Evolutionary conservation across 2,888 invertebrate species (phyloP).

Genomic region (Tetranychus truncatus): DNA sequence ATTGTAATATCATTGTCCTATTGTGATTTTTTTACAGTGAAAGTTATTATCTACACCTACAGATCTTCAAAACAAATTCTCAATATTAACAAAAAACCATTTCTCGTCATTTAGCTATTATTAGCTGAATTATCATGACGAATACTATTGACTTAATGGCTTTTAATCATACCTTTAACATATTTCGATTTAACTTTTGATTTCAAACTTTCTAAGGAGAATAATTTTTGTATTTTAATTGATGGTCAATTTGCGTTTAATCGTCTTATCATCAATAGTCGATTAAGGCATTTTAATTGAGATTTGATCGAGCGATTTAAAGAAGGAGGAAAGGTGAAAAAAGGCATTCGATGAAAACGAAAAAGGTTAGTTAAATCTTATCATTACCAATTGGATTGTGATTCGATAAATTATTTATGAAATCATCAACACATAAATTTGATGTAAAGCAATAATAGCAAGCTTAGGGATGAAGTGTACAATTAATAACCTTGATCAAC

Average conservation of each 20-base stretch:
- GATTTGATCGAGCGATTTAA: background rate
- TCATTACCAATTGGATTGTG: background rate
- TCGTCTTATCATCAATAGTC: background rate
- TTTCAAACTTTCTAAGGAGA: background rate
- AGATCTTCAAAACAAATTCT: no score
- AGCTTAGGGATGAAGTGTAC: background rate
- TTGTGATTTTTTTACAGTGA: background rate
- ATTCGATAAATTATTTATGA: background rate
- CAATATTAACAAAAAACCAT: no score
- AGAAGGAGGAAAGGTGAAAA: no score
- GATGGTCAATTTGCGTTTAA: background rate
- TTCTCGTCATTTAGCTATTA: no score
- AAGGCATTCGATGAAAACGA: no score
- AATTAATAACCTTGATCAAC: background rate
- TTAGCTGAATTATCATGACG: no score
- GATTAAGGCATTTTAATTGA: background rate
- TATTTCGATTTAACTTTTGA: background rate
- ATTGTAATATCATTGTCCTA: background rate
- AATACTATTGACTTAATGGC: no score
- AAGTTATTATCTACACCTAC: no score
- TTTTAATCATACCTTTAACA: background rate
- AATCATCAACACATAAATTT: background rate
- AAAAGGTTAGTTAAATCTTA: background rate
- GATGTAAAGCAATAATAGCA: background rate
- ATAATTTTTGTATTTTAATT: background rate